A percentile compares a stretch with the other conserved stretches of the same genome.
Evolutionary conservation across 2,797 vertebrate genomes (phyloP).

Genomic region (Paratrypauchen microcephalus): DNA sequence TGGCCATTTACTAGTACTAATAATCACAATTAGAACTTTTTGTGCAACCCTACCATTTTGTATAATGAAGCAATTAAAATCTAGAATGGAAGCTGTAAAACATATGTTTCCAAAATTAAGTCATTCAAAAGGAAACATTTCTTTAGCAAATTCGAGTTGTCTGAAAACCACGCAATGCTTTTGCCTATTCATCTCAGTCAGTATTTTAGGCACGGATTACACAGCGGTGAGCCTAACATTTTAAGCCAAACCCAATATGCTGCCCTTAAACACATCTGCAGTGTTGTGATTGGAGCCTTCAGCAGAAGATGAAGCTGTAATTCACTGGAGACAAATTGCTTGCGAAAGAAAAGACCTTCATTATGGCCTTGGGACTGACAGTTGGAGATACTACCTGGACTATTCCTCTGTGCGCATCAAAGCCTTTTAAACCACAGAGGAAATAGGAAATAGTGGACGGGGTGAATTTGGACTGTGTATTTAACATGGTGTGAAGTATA

Average conservation of each 20-base stretch:
- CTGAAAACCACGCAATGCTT: background rate
- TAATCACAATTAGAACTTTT: too few relatives aligned
- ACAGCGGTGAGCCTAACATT: constrained; percentile 1
- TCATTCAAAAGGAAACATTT: too few relatives aligned
- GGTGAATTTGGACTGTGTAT: constrained; percentile 33
- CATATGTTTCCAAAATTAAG: too few relatives aligned
- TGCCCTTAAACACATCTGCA: constrained; percentile 13
- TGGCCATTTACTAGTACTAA: too few relatives aligned
- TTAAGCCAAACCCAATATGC: background rate
- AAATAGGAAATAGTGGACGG: constrained; percentile 45
- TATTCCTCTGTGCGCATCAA: constrained; percentile 41
- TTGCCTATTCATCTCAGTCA: background rate
- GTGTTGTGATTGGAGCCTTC: constrained; percentile 16
- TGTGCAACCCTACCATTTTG: too few relatives aligned
- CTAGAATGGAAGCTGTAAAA: too few relatives aligned
- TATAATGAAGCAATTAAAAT: too few relatives aligned
- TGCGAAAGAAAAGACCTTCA: constrained; percentile 31
- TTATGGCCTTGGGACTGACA: constrained; percentile 18
- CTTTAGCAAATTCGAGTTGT: background rate
- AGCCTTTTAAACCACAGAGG: constrained; percentile 42
- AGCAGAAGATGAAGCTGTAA: constrained; percentile 2
- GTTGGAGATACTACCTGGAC: constrained; percentile 14
- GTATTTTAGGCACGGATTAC: background rate
- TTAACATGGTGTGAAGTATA: constrained; percentile 58
- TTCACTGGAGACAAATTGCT: constrained; percentile 23